Percentiles rank a stretch among this genome's conserved stretches.
These are phyloP conservation scores for Amblyornis subalaris DNA, from an alignment of 2,113 vertebrate genomes.

Conservation along the genomic window DNA sequence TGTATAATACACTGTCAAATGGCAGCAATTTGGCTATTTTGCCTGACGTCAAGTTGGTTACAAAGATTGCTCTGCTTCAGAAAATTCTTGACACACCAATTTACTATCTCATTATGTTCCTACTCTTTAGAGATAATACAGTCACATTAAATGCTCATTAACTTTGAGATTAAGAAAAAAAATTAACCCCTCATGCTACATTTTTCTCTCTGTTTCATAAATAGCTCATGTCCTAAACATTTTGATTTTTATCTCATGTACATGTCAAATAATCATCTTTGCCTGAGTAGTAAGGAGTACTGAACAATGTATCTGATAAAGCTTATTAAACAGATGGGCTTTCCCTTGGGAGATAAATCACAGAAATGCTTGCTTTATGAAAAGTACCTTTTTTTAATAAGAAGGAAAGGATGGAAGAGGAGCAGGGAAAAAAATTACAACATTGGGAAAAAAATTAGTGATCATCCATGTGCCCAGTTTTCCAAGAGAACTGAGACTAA, in stretches of 20 bases:
- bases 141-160: slow-evolving; percentile 38
- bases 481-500: not conserved
- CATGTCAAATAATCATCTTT: slow-evolving; percentile 25
- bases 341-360: not conserved
- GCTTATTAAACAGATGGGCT: not conserved
- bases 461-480: not conserved
- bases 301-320: slow-evolving; percentile 5
- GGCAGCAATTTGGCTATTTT: slow-evolving; percentile 5
- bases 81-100: slow-evolving; percentile 24
- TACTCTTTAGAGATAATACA: slow-evolving; percentile 18
- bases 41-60: slow-evolving; percentile 10
- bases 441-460: not conserved
- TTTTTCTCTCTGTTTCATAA: slow-evolving; percentile 29
- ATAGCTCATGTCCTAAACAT: not conserved
- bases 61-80: slow-evolving; percentile 24
- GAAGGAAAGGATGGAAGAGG: not conserved
- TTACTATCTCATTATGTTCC: slow-evolving; percentile 38
- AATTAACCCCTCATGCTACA: not conserved
- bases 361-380: not conserved
- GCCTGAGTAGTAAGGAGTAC: not conserved
- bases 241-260: not conserved
- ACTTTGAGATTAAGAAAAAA: not conserved
- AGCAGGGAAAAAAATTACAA: not conserved
- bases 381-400: not conserved
- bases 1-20: not conserved